These are phyloP conservation scores for Sweltsa coloradensis DNA, from an alignment of 1,140 invertebrate genomes.

Conservation along the genomic window DNA sequence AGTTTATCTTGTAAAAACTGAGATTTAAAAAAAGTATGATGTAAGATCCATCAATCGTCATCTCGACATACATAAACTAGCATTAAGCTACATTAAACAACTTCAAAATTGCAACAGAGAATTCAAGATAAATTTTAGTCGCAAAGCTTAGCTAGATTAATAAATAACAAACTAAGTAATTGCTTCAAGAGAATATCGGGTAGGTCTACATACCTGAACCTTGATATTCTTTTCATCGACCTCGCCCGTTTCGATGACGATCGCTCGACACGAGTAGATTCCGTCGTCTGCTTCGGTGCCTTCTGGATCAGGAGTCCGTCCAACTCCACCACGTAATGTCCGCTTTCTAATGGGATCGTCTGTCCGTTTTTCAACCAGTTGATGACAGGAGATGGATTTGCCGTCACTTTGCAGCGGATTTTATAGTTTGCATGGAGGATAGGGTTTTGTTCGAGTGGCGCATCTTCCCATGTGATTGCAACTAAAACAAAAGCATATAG, in stretches of 20 bases:
- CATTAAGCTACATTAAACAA: too few relatives aligned
- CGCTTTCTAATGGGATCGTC: constrained; percentile 36
- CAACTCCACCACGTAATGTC: constrained; percentile 54
- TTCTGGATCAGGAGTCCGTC: constrained; percentile 68
- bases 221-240: constrained; percentile 58
- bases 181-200: too few relatives aligned
- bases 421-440: constrained; percentile 60
- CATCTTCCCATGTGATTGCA: constrained; percentile 71
- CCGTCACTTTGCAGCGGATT: constrained; percentile 71
- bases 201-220: constrained; percentile 55
- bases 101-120: too few relatives aligned
- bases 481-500: constrained; percentile 40
- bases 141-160: too few relatives aligned
- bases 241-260: constrained; percentile 66
- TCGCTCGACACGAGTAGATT: constrained; percentile 69
- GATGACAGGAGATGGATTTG: constrained; percentile 68
- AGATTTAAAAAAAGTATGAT: too few relatives aligned
- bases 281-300: constrained; percentile 68
- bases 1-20: too few relatives aligned
- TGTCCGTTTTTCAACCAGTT: constrained; percentile 74
- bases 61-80: too few relatives aligned
- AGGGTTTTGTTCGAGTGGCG: constrained; percentile 70
- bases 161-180: too few relatives aligned
- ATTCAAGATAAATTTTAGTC: too few relatives aligned
- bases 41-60: too few relatives aligned